Evolutionary conservation across 2,113 vertebrate species (phyloP).

Genomic region (Ardeotis arabs): DNA sequence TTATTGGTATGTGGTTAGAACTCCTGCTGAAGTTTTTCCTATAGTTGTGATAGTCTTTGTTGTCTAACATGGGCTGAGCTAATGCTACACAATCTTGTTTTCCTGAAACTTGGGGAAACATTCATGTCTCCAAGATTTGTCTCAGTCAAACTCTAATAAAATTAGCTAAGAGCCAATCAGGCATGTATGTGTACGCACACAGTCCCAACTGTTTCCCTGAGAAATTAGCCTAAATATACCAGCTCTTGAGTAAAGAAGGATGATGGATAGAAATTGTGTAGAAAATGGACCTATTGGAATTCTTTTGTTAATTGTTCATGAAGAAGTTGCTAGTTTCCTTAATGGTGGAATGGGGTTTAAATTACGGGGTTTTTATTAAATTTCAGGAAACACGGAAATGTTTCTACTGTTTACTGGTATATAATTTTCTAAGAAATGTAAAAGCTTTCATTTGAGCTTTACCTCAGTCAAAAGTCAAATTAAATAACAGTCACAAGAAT

Average conservation of each 20-base stretch:
- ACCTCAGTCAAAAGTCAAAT: not conserved
- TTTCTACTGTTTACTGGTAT: not conserved
- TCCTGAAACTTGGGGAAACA: not conserved
- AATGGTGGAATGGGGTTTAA: not conserved
- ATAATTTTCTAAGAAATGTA: not conserved
- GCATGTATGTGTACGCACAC: not conserved
- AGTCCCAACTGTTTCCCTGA: not conserved
- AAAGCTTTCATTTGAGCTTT: not conserved
- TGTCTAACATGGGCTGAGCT: not conserved
- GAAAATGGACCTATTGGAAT: not conserved
- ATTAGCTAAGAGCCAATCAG: not conserved
- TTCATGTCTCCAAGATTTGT: not conserved
- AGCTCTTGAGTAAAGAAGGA: not conserved
- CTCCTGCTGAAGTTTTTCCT: not conserved
- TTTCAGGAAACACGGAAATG: not conserved
- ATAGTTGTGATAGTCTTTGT: not conserved
- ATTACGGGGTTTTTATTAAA: not conserved
- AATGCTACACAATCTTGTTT: not conserved
- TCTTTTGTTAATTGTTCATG: not conserved
- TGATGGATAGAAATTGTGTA: not conserved
- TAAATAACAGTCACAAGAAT: not conserved
- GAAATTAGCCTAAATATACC: not conserved
- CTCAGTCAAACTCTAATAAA: not conserved
- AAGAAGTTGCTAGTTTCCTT: not conserved
- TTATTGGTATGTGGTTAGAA: rapidly evolving